Conservation (phyloP, 2,888 invertebrate genomes). For the Emmelina monodactyla region DNA sequence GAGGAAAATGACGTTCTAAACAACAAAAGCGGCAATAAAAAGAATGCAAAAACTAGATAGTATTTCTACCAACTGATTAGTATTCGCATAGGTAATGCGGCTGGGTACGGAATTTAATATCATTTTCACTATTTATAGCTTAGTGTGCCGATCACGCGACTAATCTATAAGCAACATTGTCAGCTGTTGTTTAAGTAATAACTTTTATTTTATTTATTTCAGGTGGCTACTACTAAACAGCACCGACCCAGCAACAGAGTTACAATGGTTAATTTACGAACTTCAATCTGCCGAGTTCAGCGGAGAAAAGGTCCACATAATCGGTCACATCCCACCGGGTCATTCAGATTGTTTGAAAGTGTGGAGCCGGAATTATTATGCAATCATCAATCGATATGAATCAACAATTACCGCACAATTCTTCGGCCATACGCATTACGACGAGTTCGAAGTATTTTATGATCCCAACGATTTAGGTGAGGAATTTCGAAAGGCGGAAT, state of each 20-base stretch:
- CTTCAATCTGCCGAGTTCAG: constrained; percentile 93
- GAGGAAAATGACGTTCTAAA: too few species aligned
- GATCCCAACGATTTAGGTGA: constrained; percentile 81
- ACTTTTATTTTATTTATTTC: constrained; percentile 19
- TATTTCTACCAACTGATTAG: too few species aligned
- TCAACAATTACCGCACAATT: constrained; percentile 90
- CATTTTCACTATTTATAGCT: too few species aligned
- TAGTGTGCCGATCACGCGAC: too few species aligned
- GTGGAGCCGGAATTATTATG: constrained; percentile 95
- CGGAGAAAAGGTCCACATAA: constrained; percentile 95
- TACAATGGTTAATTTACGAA: constrained; percentile 95
- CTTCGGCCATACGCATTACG: constrained; percentile 94
- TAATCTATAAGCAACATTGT: constrained; percentile 5
- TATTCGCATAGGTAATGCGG: too few species aligned
- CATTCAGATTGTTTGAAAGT: constrained; percentile 92
- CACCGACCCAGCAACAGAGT: constrained; percentile 93
- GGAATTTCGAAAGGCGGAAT: neutral
- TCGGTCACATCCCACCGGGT: constrained; percentile 96
- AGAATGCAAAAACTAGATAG: too few species aligned
- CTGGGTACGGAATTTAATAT: too few species aligned
- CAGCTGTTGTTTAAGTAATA: constrained; percentile 2
- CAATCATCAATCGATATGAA: constrained; percentile 88
- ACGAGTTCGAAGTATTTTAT: constrained; percentile 94
- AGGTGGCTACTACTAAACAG: constrained; percentile 93
- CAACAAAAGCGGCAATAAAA: too few species aligned